Conservation (phyloP, 2,113 vertebrate genomes). For the Platysternon megacephalum region DNA sequence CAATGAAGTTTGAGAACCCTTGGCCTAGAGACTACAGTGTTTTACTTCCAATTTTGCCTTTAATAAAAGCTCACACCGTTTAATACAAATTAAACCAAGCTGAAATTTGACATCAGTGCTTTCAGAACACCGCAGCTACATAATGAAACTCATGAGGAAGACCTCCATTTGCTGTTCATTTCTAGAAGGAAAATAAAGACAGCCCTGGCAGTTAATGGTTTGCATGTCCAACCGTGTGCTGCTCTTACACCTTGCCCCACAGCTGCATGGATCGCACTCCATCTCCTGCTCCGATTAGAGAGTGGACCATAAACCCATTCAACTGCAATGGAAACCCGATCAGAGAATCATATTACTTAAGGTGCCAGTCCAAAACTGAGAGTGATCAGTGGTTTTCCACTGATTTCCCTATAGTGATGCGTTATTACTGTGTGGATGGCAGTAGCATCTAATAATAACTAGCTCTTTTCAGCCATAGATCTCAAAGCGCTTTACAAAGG, state of each 20-base stretch:
- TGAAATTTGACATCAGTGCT: not conserved
- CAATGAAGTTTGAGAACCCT: too few relatives aligned
- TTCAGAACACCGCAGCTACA: not conserved
- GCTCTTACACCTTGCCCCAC: not conserved
- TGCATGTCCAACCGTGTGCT: slow-evolving; percentile 8
- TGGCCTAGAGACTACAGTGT: not conserved
- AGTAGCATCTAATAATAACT: too few relatives aligned
- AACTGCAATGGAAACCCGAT: not conserved
- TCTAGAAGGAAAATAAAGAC: not conserved
- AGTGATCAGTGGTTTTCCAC: not conserved
- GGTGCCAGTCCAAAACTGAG: not conserved
- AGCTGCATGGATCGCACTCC: not conserved
- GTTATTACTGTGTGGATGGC: too few relatives aligned
- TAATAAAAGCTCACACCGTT: not conserved
- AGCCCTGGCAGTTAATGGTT: not conserved
- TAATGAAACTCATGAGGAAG: not conserved
- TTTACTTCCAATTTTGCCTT: not conserved
- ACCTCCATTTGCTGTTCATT: not conserved
- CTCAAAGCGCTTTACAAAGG: too few relatives aligned
- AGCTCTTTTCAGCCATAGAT: too few relatives aligned
- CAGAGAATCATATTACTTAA: not conserved
- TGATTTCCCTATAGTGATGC: too few relatives aligned
- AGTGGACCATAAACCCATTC: not conserved
- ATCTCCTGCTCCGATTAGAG: slow-evolving; percentile 1
- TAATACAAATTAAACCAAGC: not conserved